Evolutionary conservation across 1,140 invertebrate species (phyloP), one percentile per base, ranked within the genome.

Genomic region (Uloborus diversus): DNA sequence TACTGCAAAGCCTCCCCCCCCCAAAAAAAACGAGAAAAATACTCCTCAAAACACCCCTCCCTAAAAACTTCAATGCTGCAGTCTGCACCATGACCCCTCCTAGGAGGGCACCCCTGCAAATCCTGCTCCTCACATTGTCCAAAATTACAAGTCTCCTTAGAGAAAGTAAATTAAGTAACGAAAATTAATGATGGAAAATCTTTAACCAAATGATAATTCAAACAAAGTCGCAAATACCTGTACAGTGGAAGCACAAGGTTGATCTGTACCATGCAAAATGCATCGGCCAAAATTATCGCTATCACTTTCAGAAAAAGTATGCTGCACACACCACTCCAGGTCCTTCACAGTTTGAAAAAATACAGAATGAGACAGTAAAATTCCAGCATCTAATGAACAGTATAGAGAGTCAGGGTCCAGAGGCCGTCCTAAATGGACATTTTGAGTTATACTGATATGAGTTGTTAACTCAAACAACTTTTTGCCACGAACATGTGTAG

Each of bases 311-410:
- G 93, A 93, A 83, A 92, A 92, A 2, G 92, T 91, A 86, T 94
- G 95, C 64, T 91, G 91, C 0, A 94, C 92, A 87, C 95, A 96
- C 91, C 93, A 95, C 83, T 95, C 93, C 73, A 96, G 86, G 85
- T 93, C 90, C 32, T 86, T 87, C 82, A 92, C 90, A 73, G 96
- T 89, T 84, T 91, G 91, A 56, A 89, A 89, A 79, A 96, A 85
- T 5, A 96, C 89, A 14, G 91, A 92, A 86, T 94, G 93, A 82
- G 92, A 94, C 17, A 94, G 84, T 4, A 94, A 83, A 75, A 94
- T 90, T 11, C 93, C 93, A 59, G 90, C 89, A 87, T 93, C 91
- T 5, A 84, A 35, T 20, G 56, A 42, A 59, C 83, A 84, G 28
- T 81, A 82, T 3, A 64, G 37, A 13, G 81, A 68, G 32, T 80